Evolutionary conservation across 2,797 vertebrate genomes (phyloP), one percentile per base, ranked within the genome.

Genomic region (Galago senegalensis): DNA sequence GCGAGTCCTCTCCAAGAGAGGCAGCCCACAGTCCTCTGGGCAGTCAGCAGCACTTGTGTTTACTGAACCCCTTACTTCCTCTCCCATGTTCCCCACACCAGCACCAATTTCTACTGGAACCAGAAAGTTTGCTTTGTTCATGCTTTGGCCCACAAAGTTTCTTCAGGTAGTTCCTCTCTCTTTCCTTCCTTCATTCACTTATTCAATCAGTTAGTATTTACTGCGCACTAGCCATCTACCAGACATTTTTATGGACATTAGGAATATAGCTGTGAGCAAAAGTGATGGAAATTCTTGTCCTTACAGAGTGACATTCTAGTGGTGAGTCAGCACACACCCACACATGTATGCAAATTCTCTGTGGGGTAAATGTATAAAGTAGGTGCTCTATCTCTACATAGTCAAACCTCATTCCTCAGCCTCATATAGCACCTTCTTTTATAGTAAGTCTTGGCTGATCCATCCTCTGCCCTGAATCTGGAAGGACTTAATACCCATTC

Each of bases 161-260:
- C 21, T 93, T 67, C 34, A 40, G 61, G 40, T 79, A 67, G 29
- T 49, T 25, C 23, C 25, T 61, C 21, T 61, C 3, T 14, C 27
- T 1, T 84, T 34, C 16, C 53, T 16, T 84, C 23, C 25, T 29
- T 56, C 13, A 21, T 2, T 83, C 82, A 56, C 70, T 77, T 58
- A 72, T 56, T 94, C 63, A 91, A 29, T 75, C 49, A 89, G 7
- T 77, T 76, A 82, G 27, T 91, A 80, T 56, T 80, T 95, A 63
- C n/a, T 20, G 34, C 86, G 25, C 6, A n/a, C 3, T 23, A 80
- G 1, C 25, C 37, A 70, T 7, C 1, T 11, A 56, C 29, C 17
- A 89, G 79, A 84, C 13, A 7, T 84, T 83, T 2, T 72, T 80
- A 70, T 2, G 76, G 14, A 23, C 2, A 16, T 31, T 61, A 56